phyloP scores from a whole-genome alignment of 2,113 vertebrate genomes.

The Boulengeromyrus knoepffleri region DNA sequence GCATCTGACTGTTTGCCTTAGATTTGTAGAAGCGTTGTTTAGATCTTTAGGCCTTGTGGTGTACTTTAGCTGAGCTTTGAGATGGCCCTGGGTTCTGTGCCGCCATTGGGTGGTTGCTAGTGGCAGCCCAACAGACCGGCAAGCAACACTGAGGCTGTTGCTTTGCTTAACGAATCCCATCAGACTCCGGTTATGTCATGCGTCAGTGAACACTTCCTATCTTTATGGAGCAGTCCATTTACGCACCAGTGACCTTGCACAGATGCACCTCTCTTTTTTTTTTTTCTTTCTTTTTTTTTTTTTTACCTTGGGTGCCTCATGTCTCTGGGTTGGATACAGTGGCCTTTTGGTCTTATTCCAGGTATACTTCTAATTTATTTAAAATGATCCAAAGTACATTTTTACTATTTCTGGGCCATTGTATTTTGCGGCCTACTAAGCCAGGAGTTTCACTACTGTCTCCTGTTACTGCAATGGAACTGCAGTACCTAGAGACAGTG shows the following conservation, averaged over 20 bases:
- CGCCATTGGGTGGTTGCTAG: not conserved
- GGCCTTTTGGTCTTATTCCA: not conserved
- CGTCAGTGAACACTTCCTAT: not conserved
- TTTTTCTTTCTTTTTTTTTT: not conserved
- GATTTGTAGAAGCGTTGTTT: not conserved
- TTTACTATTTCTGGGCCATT: not conserved
- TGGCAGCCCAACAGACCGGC: not conserved
- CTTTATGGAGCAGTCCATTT: not conserved
- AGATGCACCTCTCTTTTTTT: not conserved
- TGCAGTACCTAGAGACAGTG: not conserved
- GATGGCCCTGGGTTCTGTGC: not conserved
- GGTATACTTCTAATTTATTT: not conserved
- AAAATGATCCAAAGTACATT: too few relatives aligned
- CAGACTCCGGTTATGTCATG: too few relatives aligned
- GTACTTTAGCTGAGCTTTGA: not conserved
- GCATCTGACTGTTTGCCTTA: not conserved
- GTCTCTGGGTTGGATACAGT: not conserved
- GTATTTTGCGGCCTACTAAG: not conserved
- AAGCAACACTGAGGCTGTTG: not conserved
- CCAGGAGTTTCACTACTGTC: not conserved
- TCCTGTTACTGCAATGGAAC: not conserved
- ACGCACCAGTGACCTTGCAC: not conserved
- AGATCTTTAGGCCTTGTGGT: not conserved
- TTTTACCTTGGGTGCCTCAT: not conserved
- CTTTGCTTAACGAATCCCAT: slow-evolving; percentile 2